Percentiles rank a stretch among this genome's conserved stretches.
Evolutionary conservation across 2,888 invertebrate species (phyloP).

Genomic region (Congeria kusceri): DNA sequence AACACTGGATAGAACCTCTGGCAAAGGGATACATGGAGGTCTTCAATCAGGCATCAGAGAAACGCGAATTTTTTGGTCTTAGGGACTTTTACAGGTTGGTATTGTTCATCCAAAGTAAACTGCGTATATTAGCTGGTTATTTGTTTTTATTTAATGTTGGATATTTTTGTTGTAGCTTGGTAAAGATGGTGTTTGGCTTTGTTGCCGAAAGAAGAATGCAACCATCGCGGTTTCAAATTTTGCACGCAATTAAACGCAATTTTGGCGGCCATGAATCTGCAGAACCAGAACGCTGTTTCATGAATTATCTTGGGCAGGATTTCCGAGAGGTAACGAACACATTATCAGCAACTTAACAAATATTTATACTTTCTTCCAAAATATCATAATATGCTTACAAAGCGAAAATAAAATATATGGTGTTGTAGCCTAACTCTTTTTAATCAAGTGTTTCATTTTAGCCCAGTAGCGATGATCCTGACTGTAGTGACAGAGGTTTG

Average conservation of each 20-base stretch:
- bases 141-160: too few species aligned
- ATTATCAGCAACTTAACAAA: too few species aligned
- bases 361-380: too few species aligned
- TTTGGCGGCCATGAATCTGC: constrained; percentile 78
- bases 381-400: too few species aligned
- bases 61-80: constrained; percentile 81
- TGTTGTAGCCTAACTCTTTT: too few species aligned
- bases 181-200: constrained; percentile 78
- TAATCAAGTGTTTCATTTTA: too few species aligned
- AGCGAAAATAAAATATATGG: too few species aligned
- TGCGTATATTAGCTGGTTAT: too few species aligned
- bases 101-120: too few species aligned
- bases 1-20: constrained; percentile 68
- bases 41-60: constrained; percentile 66
- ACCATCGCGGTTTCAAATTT: constrained; percentile 70
- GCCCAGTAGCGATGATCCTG: constrained; percentile 62
- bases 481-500: constrained; percentile 71
- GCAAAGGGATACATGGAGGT: constrained; percentile 73
- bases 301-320: constrained; percentile 25
- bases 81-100: constrained; percentile 80
- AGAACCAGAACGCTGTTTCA: constrained; percentile 70
- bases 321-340: too few species aligned
- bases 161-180: constrained; percentile 50
- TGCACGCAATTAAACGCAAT: constrained; percentile 75
- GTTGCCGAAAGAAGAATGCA: constrained; percentile 48